Conservation (phyloP, 2,888 invertebrate genomes). For the Carpatolechia fugitivella region DNA sequence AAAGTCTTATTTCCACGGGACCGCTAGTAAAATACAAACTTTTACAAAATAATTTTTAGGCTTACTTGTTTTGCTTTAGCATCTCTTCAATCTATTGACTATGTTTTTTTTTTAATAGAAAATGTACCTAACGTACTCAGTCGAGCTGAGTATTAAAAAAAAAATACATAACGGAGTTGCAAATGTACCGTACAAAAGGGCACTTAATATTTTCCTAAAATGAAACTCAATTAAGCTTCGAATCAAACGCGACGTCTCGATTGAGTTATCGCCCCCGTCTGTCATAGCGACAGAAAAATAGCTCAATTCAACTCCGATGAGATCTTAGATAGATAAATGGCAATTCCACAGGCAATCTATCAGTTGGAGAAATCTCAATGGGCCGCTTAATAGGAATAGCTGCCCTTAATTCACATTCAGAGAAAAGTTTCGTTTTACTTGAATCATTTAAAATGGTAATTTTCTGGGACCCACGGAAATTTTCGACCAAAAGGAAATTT, state of each 20-base stretch:
- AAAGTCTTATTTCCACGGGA: too few species aligned
- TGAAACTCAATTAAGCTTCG: conserved; percentile 5
- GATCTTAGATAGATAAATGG: conserved; percentile 36
- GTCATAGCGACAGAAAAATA: conserved; percentile 34
- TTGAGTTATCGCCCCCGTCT: conserved; percentile 15
- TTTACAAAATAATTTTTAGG: too few species aligned
- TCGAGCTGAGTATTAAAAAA: too few species aligned
- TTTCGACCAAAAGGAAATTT: too few species aligned
- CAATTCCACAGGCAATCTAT: conserved; percentile 38
- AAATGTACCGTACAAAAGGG: too few species aligned
- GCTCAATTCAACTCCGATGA: conserved; percentile 30
- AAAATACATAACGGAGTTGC: too few species aligned
- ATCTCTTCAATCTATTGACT: too few species aligned
- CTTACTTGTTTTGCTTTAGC: too few species aligned
- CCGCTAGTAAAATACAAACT: too few species aligned
- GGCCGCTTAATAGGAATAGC: neutral
- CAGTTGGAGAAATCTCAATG: conserved; percentile 16
- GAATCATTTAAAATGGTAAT: neutral
- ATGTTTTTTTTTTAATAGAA: too few species aligned
- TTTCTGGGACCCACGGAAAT: neutral
- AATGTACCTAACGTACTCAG: too few species aligned
- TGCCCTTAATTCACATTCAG: neutral
- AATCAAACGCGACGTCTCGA: neutral
- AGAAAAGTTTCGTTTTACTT: neutral
- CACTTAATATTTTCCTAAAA: neutral